phyloP scores from a whole-genome alignment of 1,140 invertebrate genomes.

The Samia ricini region DNA sequence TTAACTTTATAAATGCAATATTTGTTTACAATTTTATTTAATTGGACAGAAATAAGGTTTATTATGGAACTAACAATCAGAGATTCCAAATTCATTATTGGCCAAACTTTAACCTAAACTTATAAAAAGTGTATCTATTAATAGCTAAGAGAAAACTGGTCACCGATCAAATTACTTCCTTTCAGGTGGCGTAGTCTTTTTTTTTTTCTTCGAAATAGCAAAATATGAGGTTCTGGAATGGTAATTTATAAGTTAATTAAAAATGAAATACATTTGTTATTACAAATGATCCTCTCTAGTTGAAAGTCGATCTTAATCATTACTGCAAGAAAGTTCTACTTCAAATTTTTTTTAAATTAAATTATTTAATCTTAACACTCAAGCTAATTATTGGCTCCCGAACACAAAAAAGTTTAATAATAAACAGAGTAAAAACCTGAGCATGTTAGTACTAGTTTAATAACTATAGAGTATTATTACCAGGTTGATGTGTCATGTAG shows the following conservation, averaged over 20 bases:
- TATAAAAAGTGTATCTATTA: slow-evolving; percentile 14
- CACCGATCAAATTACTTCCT: slow-evolving; percentile 47
- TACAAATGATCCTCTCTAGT: too few relatives aligned
- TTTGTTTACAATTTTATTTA: not conserved
- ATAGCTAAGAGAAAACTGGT: slow-evolving; percentile 37
- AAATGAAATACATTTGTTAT: not conserved
- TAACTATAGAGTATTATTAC: too few relatives aligned
- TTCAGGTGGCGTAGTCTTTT: slow-evolving; percentile 78
- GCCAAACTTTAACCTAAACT: slow-evolving; percentile 7
- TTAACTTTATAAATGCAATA: not conserved
- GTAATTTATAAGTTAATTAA: slow-evolving; percentile 7
- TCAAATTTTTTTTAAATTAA: too few relatives aligned
- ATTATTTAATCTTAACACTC: too few relatives aligned
- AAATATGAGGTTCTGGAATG: slow-evolving; percentile 83
- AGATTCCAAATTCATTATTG: slow-evolving; percentile 1
- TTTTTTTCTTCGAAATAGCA: slow-evolving; percentile 82
- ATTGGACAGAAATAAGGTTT: too few relatives aligned
- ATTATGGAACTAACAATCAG: not conserved
- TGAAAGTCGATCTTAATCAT: too few relatives aligned
- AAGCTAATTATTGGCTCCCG: too few relatives aligned
- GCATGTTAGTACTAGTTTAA: not conserved
- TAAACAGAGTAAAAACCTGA: not conserved
- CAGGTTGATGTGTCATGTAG: slow-evolving; percentile 96
- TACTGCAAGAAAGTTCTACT: too few relatives aligned
- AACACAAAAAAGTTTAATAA: too few relatives aligned